Evolutionary conservation across 2,113 vertebrate genomes (phyloP).

Genomic region (Electrona antarctica): DNA sequence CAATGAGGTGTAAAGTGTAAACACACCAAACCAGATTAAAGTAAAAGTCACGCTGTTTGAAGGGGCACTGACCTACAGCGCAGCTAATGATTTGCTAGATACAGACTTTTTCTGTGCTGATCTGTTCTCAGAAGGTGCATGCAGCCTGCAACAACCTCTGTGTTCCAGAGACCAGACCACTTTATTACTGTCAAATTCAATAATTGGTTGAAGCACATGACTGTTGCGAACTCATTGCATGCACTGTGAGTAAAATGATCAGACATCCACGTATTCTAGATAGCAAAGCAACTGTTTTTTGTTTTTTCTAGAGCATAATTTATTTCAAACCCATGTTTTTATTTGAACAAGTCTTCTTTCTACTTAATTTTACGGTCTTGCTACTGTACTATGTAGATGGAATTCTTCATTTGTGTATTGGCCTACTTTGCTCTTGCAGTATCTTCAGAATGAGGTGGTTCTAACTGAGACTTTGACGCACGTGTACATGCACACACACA

Average conservation of each 20-base stretch:
- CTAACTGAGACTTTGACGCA: not conserved
- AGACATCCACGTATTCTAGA: not conserved
- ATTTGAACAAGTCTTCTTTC: not conserved
- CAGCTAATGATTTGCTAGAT: not conserved
- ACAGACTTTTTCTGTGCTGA: not conserved
- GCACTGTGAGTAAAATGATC: not conserved
- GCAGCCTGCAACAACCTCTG: not conserved
- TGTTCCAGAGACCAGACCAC: not conserved
- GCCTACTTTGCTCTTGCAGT: slow-evolving; percentile 6
- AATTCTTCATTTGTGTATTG: not conserved
- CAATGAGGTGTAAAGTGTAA: not conserved
- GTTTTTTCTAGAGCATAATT: no score
- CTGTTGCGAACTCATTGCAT: not conserved
- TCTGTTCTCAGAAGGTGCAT: no score
- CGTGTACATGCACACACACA: not conserved
- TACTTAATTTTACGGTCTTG: not conserved
- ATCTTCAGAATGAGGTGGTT: no score
- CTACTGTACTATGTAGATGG: not conserved
- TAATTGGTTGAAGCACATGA: not conserved
- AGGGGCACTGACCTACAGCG: not conserved
- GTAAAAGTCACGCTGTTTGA: not conserved
- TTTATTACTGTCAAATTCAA: not conserved
- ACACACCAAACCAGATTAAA: not conserved
- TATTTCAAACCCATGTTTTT: not conserved
- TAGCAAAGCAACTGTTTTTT: not conserved